phyloP scores from a whole-genome alignment of 2,888 invertebrate species.

The Antitype chi region DNA sequence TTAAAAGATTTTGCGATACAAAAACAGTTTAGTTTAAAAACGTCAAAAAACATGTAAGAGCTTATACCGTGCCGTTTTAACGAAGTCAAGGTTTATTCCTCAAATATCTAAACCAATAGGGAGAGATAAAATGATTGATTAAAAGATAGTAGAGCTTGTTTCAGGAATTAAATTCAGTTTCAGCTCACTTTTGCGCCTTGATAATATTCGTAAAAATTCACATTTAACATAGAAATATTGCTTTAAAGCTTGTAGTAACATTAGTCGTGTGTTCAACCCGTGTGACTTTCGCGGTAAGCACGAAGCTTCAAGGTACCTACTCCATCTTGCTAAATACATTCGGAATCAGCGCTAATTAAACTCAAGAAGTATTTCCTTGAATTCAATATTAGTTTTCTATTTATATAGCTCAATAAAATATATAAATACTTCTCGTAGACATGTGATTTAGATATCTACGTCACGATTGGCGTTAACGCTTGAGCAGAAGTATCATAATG shows the following conservation, averaged over 20 bases:
- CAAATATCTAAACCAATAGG: neutral
- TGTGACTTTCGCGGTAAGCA: neutral
- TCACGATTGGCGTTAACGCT: slow-evolving; percentile 47
- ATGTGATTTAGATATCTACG: slow-evolving; percentile 55
- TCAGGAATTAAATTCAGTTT: slow-evolving; percentile 9
- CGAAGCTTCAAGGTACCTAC: neutral
- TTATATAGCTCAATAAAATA: slow-evolving; percentile 52
- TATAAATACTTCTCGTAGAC: slow-evolving; percentile 51
- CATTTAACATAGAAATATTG: neutral
- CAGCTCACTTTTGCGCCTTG: neutral
- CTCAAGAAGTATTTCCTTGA: slow-evolving; percentile 24
- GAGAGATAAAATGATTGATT: slow-evolving; percentile 34
- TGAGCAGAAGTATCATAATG: slow-evolving; percentile 19
- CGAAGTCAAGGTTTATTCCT: slow-evolving; percentile 13
- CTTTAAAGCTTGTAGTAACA: neutral
- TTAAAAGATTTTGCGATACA: neutral
- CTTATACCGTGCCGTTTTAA: slow-evolving; percentile 18
- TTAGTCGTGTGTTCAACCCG: neutral
- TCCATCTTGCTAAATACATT: neutral
- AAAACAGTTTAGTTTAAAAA: neutral
- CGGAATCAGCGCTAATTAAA: neutral
- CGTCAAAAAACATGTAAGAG: neutral
- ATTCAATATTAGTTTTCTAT: slow-evolving; percentile 53
- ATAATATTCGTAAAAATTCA: neutral
- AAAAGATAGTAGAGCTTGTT: slow-evolving; percentile 13